Evolutionary conservation across 2,888 invertebrate genomes (phyloP).

Genomic region (Caenorhabditis parvicauda): DNA sequence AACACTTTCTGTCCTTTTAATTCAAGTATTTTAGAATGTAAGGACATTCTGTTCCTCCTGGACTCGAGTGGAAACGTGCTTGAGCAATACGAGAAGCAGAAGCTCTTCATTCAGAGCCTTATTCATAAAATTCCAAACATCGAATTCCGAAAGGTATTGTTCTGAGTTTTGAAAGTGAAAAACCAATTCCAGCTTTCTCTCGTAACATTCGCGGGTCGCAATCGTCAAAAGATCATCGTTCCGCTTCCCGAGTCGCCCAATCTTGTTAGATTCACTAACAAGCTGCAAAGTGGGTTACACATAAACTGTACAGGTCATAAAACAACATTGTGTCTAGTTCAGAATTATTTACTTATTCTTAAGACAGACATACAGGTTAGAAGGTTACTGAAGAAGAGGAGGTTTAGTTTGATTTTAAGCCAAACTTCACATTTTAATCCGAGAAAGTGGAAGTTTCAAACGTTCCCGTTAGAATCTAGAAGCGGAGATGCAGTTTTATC

Average conservation of each 20-base stretch:
- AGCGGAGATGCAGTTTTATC: too few species aligned
- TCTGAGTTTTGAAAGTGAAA: not conserved
- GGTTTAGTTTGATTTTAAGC: too few species aligned
- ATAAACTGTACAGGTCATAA: too few species aligned
- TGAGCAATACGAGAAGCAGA: constrained; percentile 38
- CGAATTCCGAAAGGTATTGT: constrained; percentile 17
- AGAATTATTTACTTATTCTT: too few species aligned
- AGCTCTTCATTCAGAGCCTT: constrained; percentile 30
- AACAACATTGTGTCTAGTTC: too few species aligned
- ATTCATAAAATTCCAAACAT: constrained; percentile 5
- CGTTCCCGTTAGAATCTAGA: too few species aligned
- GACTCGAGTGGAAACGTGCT: constrained; percentile 42
- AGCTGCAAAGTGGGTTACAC: constrained; percentile 32
- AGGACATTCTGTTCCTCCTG: constrained; percentile 33
- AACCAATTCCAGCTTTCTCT: constrained; percentile 24
- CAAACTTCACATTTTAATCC: too few species aligned
- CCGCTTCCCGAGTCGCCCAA: constrained; percentile 25
- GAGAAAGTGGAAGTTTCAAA: too few species aligned
- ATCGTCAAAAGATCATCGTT: constrained; percentile 34
- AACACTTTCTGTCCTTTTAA: too few species aligned
- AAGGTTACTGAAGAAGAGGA: too few species aligned
- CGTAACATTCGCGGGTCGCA: constrained; percentile 34
- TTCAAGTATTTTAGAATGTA: constrained; percentile 32
- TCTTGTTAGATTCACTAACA: constrained; percentile 19
- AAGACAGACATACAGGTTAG: too few species aligned